Evolutionary conservation across 2,797 vertebrate species (phyloP).

Genomic region (Gorsachius magnificus): DNA sequence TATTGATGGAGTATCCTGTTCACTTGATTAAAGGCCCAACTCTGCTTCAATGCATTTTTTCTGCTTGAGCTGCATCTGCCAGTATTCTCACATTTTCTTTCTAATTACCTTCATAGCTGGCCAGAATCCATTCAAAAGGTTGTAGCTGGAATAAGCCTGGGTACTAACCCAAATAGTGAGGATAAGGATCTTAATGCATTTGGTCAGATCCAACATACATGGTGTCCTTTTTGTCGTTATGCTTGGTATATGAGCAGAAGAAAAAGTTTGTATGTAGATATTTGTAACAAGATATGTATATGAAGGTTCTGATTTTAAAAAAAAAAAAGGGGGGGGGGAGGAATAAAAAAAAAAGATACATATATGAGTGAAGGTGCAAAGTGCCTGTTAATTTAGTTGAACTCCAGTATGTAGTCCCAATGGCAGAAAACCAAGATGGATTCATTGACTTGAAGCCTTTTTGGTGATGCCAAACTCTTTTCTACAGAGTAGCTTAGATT

Average conservation of each 20-base stretch:
- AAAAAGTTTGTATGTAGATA: not conserved
- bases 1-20: conserved; percentile 44
- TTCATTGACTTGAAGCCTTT: not conserved
- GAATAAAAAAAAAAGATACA: not conserved
- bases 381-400: not conserved
- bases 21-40: conserved; percentile 67
- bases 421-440: not conserved
- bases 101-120: conserved; percentile 47
- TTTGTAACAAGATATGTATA: not conserved
- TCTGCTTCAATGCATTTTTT: conserved; percentile 42
- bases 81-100: conserved; percentile 56
- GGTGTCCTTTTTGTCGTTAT: not conserved
- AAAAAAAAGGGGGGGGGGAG: too few species aligned
- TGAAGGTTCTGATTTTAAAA: not conserved
- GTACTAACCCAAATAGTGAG: not conserved
- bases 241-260: not conserved
- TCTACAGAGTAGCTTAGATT: not conserved
- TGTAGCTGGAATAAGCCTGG: conserved; percentile 15
- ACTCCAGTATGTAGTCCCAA: not conserved
- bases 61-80: conserved; percentile 58
- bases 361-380: not conserved
- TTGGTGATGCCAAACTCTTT: not conserved
- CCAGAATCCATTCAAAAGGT: conserved; percentile 38
- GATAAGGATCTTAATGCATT: not conserved
- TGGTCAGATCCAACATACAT: not conserved